Evolutionary conservation across 2,888 invertebrate genomes (phyloP), one percentile per base, ranked within the genome.

Genomic region (Leptopilina drosophilae): DNA sequence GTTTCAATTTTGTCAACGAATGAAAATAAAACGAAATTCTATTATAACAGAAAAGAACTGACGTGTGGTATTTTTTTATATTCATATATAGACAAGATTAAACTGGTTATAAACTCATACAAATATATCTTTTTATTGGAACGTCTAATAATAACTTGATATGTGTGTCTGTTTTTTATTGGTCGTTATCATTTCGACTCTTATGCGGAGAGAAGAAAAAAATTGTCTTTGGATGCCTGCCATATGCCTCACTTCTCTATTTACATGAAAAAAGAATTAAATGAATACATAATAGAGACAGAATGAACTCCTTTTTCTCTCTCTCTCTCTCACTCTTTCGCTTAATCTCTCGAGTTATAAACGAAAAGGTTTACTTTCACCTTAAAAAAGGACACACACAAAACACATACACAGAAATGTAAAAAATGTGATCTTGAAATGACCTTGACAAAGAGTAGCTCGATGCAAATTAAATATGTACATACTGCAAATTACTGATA

Each of bases 221-320:
- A 15, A 59, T n/a, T 59, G 59, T n/a, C n/a, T 59, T 15, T 59
- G n/a, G 59, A 8, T 59, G n/a, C 59, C 59, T 59, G 15, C 59
- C 20, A 20, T 49, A 46, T 66, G 9, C 46, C 42, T 46, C 15
- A n/a, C 49, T 49, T 14, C 12, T 73, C 9, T 26, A 73, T 73
- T 73, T 40, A 56, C 26, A 53, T 56, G 7, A 33, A 73, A 53
- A 53, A 33, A 73, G 73, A 73, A 73, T 73, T 3, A 73, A 73
- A 53, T 33, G 53, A 56, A 73, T 33, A 56, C 20, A 42, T 8
- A 42, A 42, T 42, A 42, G 8, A 42, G 7, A 42, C 5, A 56
- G 56, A n/a, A 73, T 53, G 14, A 73, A 73, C 26, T 33, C 26
- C 26, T 49, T 15, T 49, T 62, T 59, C 59, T 33, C 33, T 33